Conservation (phyloP, 2,797 vertebrate species). For the Allobates femoralis region DNA sequence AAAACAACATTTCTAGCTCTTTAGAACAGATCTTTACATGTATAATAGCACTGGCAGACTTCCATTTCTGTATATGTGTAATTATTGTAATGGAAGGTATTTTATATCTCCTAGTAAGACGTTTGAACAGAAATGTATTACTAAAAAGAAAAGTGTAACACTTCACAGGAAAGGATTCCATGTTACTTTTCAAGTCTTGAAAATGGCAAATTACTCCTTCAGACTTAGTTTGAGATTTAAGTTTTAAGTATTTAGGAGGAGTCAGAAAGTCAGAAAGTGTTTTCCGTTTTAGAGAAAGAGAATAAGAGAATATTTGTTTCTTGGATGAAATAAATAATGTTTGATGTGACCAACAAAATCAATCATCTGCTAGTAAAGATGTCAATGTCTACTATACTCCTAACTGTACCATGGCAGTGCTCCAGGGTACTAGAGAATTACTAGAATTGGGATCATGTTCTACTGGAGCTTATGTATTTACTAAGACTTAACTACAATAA, state of each 20-base stretch:
- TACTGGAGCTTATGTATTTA: not conserved
- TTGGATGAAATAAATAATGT: conserved; percentile 42
- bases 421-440: not conserved
- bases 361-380: conserved; percentile 35
- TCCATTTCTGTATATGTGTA: conserved; percentile 33
- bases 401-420: conserved; percentile 1
- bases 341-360: conserved; percentile 40
- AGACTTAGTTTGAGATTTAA: conserved; percentile 21
- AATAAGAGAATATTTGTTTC: conserved; percentile 47
- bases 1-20: not conserved
- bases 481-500: not conserved
- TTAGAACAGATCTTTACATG: conserved; percentile 21
- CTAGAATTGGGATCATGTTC: not conserved
- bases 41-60: not conserved
- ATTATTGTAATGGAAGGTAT: conserved; percentile 41
- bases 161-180: not conserved
- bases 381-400: conserved; percentile 29
- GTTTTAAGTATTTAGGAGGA: conserved; percentile 38
- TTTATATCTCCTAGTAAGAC: conserved; percentile 20
- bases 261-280: conserved; percentile 32
- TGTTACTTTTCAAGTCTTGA: conserved; percentile 8
- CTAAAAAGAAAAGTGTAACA: conserved; percentile 4
- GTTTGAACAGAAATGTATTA: conserved; percentile 26
- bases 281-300: conserved; percentile 21
- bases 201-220: conserved; percentile 23